phyloP scores from a whole-genome alignment of 2,888 invertebrate species.

The Chelonus formosanus region DNA sequence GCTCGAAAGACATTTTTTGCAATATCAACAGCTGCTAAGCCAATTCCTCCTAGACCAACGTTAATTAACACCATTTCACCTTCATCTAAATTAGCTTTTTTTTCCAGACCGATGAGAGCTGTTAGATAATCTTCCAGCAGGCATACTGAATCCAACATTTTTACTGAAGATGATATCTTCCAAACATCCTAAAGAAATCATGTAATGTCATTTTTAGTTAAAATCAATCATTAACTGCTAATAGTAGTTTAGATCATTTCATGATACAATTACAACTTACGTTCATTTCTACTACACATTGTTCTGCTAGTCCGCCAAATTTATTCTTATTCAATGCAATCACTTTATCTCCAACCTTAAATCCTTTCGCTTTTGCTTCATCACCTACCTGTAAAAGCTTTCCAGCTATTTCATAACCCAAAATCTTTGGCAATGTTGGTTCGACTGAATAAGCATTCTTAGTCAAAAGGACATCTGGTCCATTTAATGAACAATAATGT shows the following conservation, averaged over 20 bases:
- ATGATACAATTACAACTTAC: slow-evolving; percentile 47
- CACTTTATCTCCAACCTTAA: slow-evolving; percentile 71
- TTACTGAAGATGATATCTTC: slow-evolving; percentile 68
- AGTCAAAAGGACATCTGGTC: slow-evolving; percentile 69
- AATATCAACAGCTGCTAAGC: slow-evolving; percentile 75
- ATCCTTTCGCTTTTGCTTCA: slow-evolving; percentile 62
- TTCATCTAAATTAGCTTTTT: slow-evolving; percentile 67
- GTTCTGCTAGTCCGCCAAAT: slow-evolving; percentile 72
- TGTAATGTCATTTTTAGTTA: no score
- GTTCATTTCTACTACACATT: slow-evolving; percentile 67
- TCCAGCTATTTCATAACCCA: slow-evolving; percentile 74
- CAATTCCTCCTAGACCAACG: slow-evolving; percentile 72
- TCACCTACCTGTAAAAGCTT: slow-evolving; percentile 70
- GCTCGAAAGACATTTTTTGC: slow-evolving; percentile 75
- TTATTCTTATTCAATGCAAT: slow-evolving; percentile 69
- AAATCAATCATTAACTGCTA: no score
- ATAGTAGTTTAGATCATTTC: no score
- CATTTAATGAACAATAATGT: slow-evolving; percentile 73
- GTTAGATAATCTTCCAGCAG: slow-evolving; percentile 72
- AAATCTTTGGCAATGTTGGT: slow-evolving; percentile 68
- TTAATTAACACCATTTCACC: slow-evolving; percentile 72
- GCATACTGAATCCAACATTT: slow-evolving; percentile 69
- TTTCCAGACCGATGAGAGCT: slow-evolving; percentile 72
- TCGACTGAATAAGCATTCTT: slow-evolving; percentile 66
- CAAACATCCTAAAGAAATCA: slow-evolving; percentile 68